Base-by-base conservation (phyloP, 1,140 invertebrate species). In the Atta texana region DNA sequence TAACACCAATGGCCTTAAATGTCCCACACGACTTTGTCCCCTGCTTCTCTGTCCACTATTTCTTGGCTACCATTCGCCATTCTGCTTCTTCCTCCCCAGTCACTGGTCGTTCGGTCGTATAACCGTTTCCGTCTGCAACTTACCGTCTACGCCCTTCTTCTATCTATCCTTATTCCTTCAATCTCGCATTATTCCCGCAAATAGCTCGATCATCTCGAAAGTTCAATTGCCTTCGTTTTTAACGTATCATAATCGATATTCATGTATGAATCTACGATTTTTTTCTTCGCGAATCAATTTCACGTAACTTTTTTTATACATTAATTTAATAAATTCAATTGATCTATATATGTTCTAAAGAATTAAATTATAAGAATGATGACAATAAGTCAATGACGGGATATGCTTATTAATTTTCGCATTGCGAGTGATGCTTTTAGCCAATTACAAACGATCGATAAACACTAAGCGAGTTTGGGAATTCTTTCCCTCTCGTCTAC, bases 101-200 rank as follows among this genome's bases (percentile, higher is more conserved):
- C 89, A 63, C 87, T 61, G 68, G 53, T 24, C 24, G 24, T 86
- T 77, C 51, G 63, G 24, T 55, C 61, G 51, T 78, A 88, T 81
- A 89, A 88, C 86, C 85, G 82, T 63, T 87, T 89, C 31, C 88
- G 85, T 34, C 61, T 71, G 68, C 64, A 71, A 66, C 80, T 44
- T 64, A 85, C 39, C 90, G 68, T 82, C n/a, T 88, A 16, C 28
- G 34, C 49, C 53, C 61, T 76, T 72, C 68, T 64, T 69, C 81
- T 64, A 31, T 31, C 69, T 21, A 39, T 63, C 82, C 82, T 89
- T 84, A 85, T 91, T 91, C 74, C 77, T 87, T 91, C 90, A 90
- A 92, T 90, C 87, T 88, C 89, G 86, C 87, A 89, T 92, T 92
- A 92, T 92, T 82, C 8, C 84, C 82, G 81, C 91, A 87, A 90